phyloP scores from a whole-genome alignment of 1,140 invertebrate genomes.

The Goniozus legneri region DNA sequence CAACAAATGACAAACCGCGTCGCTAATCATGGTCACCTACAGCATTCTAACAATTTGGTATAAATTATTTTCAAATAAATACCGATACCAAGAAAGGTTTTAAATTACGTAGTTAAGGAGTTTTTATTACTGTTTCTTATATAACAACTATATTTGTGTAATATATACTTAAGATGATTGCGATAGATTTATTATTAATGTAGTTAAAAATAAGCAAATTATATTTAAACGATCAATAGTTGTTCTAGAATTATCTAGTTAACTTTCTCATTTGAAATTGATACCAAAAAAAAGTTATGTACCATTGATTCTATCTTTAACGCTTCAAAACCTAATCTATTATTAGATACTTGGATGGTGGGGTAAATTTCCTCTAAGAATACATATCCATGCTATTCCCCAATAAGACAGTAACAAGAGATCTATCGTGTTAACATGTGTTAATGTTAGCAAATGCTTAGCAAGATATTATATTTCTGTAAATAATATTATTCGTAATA shows the following conservation, averaged over 20 bases:
- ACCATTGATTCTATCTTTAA: constrained; percentile 14
- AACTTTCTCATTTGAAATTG: too few relatives aligned
- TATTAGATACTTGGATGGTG: constrained; percentile 37
- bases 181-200: too few relatives aligned
- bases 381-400: constrained; percentile 40
- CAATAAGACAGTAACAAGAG: too few relatives aligned
- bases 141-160: too few relatives aligned
- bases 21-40: constrained; percentile 20
- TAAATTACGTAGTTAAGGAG: background rate
- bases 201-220: too few relatives aligned
- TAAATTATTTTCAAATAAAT: too few relatives aligned
- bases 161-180: too few relatives aligned
- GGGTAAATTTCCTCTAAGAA: constrained; percentile 45
- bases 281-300: constrained; percentile 12
- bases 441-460: too few relatives aligned
- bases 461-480: constrained; percentile 10
- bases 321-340: constrained; percentile 30
- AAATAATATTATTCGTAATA: constrained; percentile 1
- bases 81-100: background rate
- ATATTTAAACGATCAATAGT: too few relatives aligned
- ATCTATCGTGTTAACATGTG: too few relatives aligned
- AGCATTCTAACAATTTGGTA: constrained; percentile 46
- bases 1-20: constrained; percentile 23
- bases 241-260: too few relatives aligned
- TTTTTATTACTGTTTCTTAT: too few relatives aligned